These are phyloP conservation scores for Tillus elongatus DNA, from an alignment of 2,888 invertebrate species.

Conservation along the genomic window DNA sequence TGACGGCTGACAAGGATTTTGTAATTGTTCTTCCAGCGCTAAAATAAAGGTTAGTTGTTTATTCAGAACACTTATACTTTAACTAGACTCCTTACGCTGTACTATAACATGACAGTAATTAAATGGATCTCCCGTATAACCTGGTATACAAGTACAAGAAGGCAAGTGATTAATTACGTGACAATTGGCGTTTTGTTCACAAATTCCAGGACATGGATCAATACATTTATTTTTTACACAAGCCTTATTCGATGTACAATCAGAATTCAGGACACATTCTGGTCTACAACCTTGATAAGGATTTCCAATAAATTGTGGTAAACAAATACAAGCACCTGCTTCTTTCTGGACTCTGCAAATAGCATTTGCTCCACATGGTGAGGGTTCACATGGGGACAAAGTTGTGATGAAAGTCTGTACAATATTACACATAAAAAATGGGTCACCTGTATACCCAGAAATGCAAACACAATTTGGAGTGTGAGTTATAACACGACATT, in stretches of 20 bases:
- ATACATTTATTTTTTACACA: constrained; percentile 66
- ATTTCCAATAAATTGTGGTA: constrained; percentile 64
- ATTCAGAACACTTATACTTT: too few species aligned
- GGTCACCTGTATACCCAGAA: constrained; percentile 58
- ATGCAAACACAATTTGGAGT: constrained; percentile 61
- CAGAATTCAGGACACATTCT: constrained; percentile 68
- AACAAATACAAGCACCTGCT: constrained; percentile 57
- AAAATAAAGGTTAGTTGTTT: too few species aligned
- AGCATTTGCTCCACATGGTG: constrained; percentile 60
- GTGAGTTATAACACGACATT: constrained; percentile 68
- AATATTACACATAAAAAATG: constrained; percentile 48
- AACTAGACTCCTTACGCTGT: constrained; percentile 38
- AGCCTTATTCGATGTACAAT: constrained; percentile 59
- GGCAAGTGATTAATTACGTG: constrained; percentile 57
- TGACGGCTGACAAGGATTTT: constrained; percentile 55
- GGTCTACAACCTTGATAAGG: constrained; percentile 68
- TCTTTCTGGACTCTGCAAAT: constrained; percentile 51
- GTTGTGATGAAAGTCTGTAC: constrained; percentile 42
- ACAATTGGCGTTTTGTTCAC: constrained; percentile 49
- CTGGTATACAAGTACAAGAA: constrained; percentile 55
- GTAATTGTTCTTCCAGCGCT: constrained; percentile 20
- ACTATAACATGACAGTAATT: constrained; percentile 32
- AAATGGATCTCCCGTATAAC: constrained; percentile 55
- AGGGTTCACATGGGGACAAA: constrained; percentile 61
- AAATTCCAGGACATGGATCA: constrained; percentile 64